phyloP scores from a whole-genome alignment of 2,113 vertebrate species.

The Laterallus jamaicensis region DNA sequence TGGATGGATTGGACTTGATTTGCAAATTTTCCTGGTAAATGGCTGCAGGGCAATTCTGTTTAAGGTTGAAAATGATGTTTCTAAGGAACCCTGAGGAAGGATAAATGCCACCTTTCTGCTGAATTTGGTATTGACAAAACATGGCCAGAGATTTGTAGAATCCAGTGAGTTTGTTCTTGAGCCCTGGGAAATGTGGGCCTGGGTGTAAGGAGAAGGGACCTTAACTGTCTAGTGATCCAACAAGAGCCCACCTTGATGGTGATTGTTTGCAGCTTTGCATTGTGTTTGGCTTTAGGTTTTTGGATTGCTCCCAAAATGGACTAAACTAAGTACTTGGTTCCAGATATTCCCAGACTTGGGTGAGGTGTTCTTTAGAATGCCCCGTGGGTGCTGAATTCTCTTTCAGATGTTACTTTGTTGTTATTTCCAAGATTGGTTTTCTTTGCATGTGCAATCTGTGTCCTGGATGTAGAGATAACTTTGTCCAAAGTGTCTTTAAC shows the following conservation, averaged over 20 bases:
- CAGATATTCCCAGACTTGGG: not conserved
- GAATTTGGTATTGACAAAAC: not conserved
- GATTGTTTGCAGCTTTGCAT: not conserved
- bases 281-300: not conserved
- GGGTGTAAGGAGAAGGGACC: not conserved
- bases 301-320: not conserved
- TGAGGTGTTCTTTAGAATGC: not conserved
- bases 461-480: not conserved
- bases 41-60: not conserved
- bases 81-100: not conserved
- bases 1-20: not conserved
- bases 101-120: not conserved
- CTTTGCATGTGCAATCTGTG: not conserved
- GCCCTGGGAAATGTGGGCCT: fast-evolving
- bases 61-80: not conserved
- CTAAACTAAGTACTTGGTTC: not conserved
- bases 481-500: not conserved
- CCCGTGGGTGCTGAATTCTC: fast-evolving
- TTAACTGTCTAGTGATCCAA: not conserved
- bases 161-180: not conserved
- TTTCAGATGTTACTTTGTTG: not conserved
- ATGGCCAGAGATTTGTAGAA: not conserved
- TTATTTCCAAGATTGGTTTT: not conserved
- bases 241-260: not conserved
- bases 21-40: not conserved